These are phyloP conservation scores for Conus betulinus DNA, from an alignment of 1,140 invertebrate species.

Conservation along the genomic window DNA sequence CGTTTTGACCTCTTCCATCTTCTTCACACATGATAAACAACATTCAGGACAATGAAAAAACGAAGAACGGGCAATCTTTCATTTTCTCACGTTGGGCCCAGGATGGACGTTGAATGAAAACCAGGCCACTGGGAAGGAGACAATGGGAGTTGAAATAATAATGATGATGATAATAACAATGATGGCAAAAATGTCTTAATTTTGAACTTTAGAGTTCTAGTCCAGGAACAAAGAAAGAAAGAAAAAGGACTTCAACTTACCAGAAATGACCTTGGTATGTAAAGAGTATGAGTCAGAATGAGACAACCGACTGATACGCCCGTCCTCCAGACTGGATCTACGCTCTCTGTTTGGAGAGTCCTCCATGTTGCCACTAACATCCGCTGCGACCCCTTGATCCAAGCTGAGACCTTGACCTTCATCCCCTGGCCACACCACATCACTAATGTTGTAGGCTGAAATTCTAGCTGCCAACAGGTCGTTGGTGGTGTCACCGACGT, in stretches of 20 bases:
- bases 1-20: too few relatives aligned
- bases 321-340: neutral
- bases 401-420: constrained; percentile 34
- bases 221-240: too few relatives aligned
- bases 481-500: neutral
- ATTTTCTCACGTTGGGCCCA: too few relatives aligned
- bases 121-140: too few relatives aligned
- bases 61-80: too few relatives aligned
- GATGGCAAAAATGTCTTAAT: too few relatives aligned
- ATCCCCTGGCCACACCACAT: neutral
- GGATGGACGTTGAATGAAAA: too few relatives aligned
- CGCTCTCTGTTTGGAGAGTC: constrained; percentile 7
- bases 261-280: neutral
- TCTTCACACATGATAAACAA: too few relatives aligned
- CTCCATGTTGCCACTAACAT: constrained; percentile 45
- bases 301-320: neutral
- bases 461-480: neutral
- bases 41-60: too few relatives aligned
- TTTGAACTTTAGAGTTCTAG: too few relatives aligned
- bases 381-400: constrained; percentile 32
- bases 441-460: neutral
- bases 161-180: too few relatives aligned
- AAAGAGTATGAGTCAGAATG: neutral
- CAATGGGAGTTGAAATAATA: too few relatives aligned
- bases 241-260: neutral